These are phyloP conservation scores for Pristionchus fissidentatus DNA, from an alignment of 2,888 invertebrate species.

Conservation along the genomic window DNA sequence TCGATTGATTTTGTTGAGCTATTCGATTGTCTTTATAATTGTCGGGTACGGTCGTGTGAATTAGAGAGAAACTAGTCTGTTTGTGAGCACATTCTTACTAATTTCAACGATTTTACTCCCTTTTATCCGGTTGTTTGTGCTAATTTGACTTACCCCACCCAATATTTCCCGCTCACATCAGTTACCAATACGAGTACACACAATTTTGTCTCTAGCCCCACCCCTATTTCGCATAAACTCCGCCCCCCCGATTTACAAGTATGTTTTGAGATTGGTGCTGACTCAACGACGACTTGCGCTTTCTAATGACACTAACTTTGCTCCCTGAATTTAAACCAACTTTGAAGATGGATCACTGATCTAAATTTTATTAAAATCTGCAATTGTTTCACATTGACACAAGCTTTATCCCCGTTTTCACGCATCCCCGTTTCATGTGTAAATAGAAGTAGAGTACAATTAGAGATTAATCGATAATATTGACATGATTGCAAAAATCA, in stretches of 20 bases:
- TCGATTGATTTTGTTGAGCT: background rate
- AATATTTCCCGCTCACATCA: slow-evolving; percentile 26
- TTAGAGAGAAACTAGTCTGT: background rate
- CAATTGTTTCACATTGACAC: background rate
- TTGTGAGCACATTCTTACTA: slow-evolving; percentile 24
- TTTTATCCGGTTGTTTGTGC: slow-evolving; percentile 23
- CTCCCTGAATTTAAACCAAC: background rate
- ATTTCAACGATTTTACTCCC: background rate
- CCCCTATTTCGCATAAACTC: background rate
- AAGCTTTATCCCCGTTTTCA: slow-evolving; percentile 25
- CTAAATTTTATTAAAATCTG: background rate
- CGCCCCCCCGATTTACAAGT: background rate
- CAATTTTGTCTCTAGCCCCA: background rate
- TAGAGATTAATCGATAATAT: slow-evolving; percentile 24
- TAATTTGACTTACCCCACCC: slow-evolving; percentile 1
- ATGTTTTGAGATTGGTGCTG: slow-evolving; percentile 30
- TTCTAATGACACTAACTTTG: background rate
- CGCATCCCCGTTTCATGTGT: slow-evolving; percentile 18
- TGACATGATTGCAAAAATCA: no score
- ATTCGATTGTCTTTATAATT: background rate
- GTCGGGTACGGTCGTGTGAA: background rate
- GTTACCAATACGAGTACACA: background rate
- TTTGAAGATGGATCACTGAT: no score
- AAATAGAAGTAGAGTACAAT: slow-evolving; percentile 21
- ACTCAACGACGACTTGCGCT: background rate